phyloP scores from a whole-genome alignment of 2,888 invertebrate genomes.

The Tortricodes alternella region DNA sequence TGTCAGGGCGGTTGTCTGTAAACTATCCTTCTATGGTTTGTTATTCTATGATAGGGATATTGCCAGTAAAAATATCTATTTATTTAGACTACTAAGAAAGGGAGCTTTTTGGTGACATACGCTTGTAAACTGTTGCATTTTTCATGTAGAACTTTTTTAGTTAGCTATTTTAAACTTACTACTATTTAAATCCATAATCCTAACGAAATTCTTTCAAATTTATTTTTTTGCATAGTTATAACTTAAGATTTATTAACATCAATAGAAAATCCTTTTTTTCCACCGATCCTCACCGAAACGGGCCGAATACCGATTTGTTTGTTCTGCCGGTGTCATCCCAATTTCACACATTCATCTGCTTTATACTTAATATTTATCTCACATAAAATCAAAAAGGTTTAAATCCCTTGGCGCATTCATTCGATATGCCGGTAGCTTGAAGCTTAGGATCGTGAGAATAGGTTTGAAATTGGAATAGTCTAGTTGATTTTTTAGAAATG shows the following conservation, averaged over 20 bases:
- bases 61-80: too few species aligned
- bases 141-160: too few species aligned
- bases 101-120: too few species aligned
- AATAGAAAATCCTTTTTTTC: constrained; percentile 21
- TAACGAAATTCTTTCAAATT: too few species aligned
- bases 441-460: neutral
- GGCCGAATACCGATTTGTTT: constrained; percentile 44
- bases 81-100: too few species aligned
- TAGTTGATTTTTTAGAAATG: neutral
- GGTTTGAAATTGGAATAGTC: neutral
- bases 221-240: constrained; percentile 8
- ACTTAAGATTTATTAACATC: constrained; percentile 11
- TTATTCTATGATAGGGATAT: too few species aligned
- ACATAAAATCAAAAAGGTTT: constrained; percentile 1
- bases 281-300: constrained; percentile 10
- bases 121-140: too few species aligned
- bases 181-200: too few species aligned
- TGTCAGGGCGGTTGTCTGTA: too few species aligned
- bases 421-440: neutral
- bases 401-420: neutral
- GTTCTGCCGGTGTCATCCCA: constrained; percentile 62
- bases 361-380: constrained; percentile 59
- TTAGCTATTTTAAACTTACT: too few species aligned
- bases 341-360: constrained; percentile 68
- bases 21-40: too few species aligned